These are phyloP conservation scores for Microcebus griseorufus DNA, from an alignment of 2,113 vertebrate species.

Conservation along the genomic window DNA sequence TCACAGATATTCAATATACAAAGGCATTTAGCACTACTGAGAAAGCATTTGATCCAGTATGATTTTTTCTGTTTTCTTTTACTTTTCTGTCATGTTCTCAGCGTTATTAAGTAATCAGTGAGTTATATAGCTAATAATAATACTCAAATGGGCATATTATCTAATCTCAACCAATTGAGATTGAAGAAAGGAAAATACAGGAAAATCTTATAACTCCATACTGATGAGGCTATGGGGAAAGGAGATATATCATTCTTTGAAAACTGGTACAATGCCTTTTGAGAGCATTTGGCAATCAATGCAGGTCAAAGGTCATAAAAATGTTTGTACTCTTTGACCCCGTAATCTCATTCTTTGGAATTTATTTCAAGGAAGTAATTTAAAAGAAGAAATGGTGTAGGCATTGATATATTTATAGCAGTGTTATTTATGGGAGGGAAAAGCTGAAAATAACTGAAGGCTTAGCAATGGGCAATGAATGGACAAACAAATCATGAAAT, in stretches of 20 bases:
- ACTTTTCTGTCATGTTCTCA: background rate
- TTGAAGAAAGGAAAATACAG: background rate
- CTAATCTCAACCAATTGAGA: background rate
- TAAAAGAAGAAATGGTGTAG: conserved; percentile 38
- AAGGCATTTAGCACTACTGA: background rate
- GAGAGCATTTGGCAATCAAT: conserved; percentile 54
- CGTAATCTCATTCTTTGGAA: conserved; percentile 48
- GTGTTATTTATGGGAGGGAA: conserved; percentile 23
- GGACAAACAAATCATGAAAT: background rate
- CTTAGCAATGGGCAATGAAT: background rate
- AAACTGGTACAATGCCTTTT: conserved; percentile 55
- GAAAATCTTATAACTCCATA: background rate
- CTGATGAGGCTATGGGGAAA: background rate
- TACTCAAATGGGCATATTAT: fast-evolving
- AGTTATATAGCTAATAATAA: background rate
- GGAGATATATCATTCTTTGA: conserved; percentile 57
- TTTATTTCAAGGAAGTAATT: conserved; percentile 70
- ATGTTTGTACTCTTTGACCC: conserved; percentile 69
- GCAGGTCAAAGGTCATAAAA: conserved; percentile 63
- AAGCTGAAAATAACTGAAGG: background rate
- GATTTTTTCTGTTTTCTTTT: background rate
- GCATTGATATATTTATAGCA: conserved; percentile 55
- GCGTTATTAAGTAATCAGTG: background rate
- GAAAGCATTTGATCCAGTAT: background rate
- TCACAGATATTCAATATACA: background rate